These are phyloP conservation scores for Hylaea fasciaria DNA, from an alignment of 2,888 invertebrate species.

Conservation along the genomic window DNA sequence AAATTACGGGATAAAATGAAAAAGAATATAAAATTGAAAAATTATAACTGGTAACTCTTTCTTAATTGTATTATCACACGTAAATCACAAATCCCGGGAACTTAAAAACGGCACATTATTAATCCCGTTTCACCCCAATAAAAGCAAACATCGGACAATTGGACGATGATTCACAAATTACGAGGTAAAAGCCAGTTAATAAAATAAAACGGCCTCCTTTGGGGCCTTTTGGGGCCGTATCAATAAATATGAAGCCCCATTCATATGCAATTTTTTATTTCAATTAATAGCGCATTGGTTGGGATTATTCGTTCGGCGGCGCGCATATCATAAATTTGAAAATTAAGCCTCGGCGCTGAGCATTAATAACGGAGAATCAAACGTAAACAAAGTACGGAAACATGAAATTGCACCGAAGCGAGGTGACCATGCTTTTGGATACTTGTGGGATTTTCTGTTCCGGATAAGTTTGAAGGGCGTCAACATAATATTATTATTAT, in stretches of 20 bases:
- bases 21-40: too few relatives aligned
- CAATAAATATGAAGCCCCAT: constrained; percentile 37
- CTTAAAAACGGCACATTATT: constrained; percentile 1
- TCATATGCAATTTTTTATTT: constrained; percentile 38
- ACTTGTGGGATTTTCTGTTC: neutral
- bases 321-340: constrained; percentile 68
- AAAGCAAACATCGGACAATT: constrained; percentile 24
- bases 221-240: constrained; percentile 22
- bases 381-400: constrained; percentile 55
- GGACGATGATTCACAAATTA: constrained; percentile 29
- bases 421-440: constrained; percentile 18
- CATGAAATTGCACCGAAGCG: constrained; percentile 40
- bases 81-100: constrained; percentile 6
- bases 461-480: neutral
- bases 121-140: constrained; percentile 22
- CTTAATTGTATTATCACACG: neutral
- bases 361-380: constrained; percentile 63
- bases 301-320: constrained; percentile 49
- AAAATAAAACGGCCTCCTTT: constrained; percentile 23
- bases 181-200: constrained; percentile 26
- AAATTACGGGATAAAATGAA: too few relatives aligned
- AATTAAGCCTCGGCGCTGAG: constrained; percentile 51
- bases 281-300: constrained; percentile 52
- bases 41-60: too few relatives aligned
- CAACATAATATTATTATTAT: too few relatives aligned